Base-by-base conservation (phyloP, 2,113 vertebrate species). In the Perognathus longimembris region DNA sequence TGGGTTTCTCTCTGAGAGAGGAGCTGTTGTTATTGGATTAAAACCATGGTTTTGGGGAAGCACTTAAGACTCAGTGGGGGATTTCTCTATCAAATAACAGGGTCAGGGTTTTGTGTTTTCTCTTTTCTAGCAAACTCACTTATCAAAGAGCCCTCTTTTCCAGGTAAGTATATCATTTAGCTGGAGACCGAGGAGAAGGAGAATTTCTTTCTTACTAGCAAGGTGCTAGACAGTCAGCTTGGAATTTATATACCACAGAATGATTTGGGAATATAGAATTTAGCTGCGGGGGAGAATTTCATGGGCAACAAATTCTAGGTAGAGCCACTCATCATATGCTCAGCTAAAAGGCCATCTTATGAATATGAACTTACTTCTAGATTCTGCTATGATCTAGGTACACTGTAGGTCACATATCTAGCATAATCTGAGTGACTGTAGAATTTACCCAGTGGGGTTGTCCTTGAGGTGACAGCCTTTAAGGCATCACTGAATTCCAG, bases 1-100 rank as follows among this genome's bases (percentile, higher is more conserved):
- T 83, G 95, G 94, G 74, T 93, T 91, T 73, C 92, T 97, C 85
- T 92, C 92, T 90, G 42, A 20, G 32, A 88, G 95, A 69, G 94
- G 15, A 88, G 54, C 88, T 85, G 28, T 71, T 1, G 20, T 94
- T 94, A 94, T 93, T 87, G 92, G 88, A 94, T 95, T 97, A 96
- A 93, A 97, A 21, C 75, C 63, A 61, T 78, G 89, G 88, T 64
- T 78, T 12, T 84, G 92, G 83, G 76, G 84, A 92, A 95, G 90
- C 0, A 0, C 84, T 89, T 91, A 77, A 1, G 34, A 50, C 1
- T 63, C 89, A 54, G 10, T 15, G 54, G 64, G 92, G 73, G 82
- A 93, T 90, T 81, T 86, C 40, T 94, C 75, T 0, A 0, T 32
- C 94, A 96, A 70, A 34, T 78, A 61, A 30, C 42, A 10, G 36